These are phyloP conservation scores for Epirrhoe alternata DNA, from an alignment of 2,888 invertebrate species.

Conservation along the genomic window DNA sequence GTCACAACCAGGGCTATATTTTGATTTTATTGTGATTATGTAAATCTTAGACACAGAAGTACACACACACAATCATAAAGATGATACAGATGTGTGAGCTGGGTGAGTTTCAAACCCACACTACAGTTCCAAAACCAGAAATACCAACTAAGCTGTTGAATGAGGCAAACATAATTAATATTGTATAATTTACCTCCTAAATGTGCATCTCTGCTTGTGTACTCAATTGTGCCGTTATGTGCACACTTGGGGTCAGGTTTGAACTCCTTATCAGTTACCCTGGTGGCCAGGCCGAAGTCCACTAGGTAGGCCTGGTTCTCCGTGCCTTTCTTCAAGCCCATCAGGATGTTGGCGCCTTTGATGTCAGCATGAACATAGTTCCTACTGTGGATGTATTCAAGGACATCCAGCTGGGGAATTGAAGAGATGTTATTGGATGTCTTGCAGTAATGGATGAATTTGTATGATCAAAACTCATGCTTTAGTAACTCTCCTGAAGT, in stretches of 20 bases:
- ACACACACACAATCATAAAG: no score
- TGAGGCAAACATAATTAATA: neutral
- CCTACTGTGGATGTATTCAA: constrained; percentile 96
- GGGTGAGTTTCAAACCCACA: no score
- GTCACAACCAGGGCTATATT: no score
- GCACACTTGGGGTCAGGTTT: constrained; percentile 96
- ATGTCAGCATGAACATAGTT: constrained; percentile 98
- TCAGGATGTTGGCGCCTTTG: constrained; percentile 96
- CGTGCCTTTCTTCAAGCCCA: constrained; percentile 88
- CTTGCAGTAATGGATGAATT: neutral
- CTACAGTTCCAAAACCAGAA: no score
- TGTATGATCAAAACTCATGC: no score
- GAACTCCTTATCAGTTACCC: constrained; percentile 90
- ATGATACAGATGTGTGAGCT: no score
- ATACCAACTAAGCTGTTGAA: no score
- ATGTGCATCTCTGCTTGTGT: constrained; percentile 98
- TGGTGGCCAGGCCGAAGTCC: constrained; percentile 96
- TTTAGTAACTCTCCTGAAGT: neutral
- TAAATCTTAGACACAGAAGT: no score
- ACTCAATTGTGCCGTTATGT: constrained; percentile 99
- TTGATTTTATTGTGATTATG: no score
- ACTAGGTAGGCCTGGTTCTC: constrained; percentile 93
- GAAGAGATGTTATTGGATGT: neutral
- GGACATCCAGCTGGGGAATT: constrained; percentile 89
- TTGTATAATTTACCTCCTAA: constrained; percentile 87